Evolutionary conservation across 2,797 vertebrate species (phyloP).

Genomic region (Anguilla marmorata): DNA sequence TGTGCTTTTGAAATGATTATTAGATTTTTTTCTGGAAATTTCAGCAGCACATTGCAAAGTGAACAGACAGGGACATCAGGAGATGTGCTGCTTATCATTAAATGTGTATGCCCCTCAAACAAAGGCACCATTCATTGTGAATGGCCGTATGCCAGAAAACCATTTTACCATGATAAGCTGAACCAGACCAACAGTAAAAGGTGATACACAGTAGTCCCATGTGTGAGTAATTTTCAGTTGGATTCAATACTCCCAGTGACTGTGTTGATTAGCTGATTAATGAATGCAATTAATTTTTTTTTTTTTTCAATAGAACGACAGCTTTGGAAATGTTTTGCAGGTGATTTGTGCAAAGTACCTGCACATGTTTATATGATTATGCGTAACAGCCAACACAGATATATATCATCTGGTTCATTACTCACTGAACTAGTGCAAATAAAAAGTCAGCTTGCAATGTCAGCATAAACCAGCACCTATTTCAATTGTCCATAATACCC

Average conservation of each 20-base stretch:
- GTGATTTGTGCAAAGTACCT: background rate
- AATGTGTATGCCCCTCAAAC: constrained; percentile 41
- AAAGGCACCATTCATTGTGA: constrained; percentile 51
- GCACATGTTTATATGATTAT: background rate
- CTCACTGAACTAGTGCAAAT: background rate
- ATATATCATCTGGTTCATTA: background rate
- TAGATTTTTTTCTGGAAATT: constrained; percentile 11
- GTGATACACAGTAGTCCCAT: constrained; percentile 35
- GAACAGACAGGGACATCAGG: constrained; percentile 21
- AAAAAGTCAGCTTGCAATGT: background rate
- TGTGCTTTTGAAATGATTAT: background rate
- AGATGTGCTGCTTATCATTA: constrained; percentile 43
- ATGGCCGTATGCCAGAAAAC: constrained; percentile 47
- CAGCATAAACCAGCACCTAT: background rate
- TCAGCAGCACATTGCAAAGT: background rate
- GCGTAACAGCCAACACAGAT: background rate
- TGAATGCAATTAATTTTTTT: background rate
- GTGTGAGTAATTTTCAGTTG: constrained; percentile 23
- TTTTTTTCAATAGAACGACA: background rate
- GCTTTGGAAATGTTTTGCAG: background rate
- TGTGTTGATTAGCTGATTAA: background rate
- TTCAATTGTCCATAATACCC: background rate
- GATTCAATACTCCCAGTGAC: background rate
- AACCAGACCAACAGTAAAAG: constrained; percentile 31
- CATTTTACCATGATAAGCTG: constrained; percentile 46